Percentiles rank a stretch among this genome's conserved stretches.
phyloP scores from a whole-genome alignment of 2,888 invertebrate genomes.

The Cephus sareptanus region DNA sequence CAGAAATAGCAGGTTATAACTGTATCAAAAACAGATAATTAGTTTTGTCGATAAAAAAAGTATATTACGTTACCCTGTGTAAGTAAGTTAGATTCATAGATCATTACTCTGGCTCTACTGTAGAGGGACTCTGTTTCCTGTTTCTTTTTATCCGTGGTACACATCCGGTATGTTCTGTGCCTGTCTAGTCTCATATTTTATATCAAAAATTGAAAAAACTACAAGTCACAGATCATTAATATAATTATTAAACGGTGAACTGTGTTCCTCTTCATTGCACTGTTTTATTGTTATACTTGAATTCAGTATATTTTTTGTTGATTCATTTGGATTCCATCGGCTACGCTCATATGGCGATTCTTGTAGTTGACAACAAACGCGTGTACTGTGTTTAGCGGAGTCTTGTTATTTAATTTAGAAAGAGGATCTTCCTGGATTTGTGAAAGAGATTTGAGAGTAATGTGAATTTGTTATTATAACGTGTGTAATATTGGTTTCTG shows the following conservation, averaged over 20 bases:
- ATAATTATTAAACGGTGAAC: conserved; percentile 23
- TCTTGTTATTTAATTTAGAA: conserved; percentile 16
- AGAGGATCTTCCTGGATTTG: not conserved
- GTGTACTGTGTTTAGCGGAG: conserved; percentile 27
- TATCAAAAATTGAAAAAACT: conserved; percentile 37
- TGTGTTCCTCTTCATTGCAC: conserved; percentile 6
- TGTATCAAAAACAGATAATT: not conserved
- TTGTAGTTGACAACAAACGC: conserved; percentile 21
- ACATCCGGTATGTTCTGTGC: conserved; percentile 47
- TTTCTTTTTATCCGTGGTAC: conserved; percentile 50
- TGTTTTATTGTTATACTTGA: conserved; percentile 12
- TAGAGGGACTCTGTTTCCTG: conserved; percentile 37
- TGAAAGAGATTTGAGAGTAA: not conserved
- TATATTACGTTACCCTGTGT: not conserved
- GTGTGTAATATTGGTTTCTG: not conserved
- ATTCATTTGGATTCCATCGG: conserved; percentile 46
- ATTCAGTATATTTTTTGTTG: conserved; percentile 31
- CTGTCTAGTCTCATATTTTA: conserved; percentile 34
- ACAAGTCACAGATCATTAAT: conserved; percentile 38
- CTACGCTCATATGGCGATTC: conserved; percentile 21
- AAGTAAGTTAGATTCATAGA: not conserved
- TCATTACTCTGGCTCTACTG: not conserved
- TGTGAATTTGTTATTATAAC: not conserved
- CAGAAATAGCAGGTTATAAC: no score
- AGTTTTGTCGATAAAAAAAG: not conserved